Conservation (phyloP, 2,113 vertebrate species). For the Phaethon lepturus region DNA sequence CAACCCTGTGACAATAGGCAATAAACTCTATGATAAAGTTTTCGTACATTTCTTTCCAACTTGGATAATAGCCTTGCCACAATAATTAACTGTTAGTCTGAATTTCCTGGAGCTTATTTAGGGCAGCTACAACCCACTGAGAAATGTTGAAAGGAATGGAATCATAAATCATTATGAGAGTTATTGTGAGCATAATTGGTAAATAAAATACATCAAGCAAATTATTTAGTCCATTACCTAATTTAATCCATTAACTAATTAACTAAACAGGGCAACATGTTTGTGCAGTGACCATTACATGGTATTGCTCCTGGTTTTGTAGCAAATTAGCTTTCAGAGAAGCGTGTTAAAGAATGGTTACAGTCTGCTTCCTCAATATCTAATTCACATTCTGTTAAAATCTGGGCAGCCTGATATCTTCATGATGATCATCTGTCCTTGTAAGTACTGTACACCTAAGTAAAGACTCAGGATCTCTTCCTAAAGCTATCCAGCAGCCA, state of each 20-base stretch:
- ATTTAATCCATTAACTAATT: not conserved
- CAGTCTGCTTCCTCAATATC: not conserved
- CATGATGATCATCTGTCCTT: not conserved
- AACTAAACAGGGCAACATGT: not conserved
- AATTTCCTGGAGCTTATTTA: not conserved
- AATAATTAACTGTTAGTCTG: not conserved
- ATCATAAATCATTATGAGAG: not conserved
- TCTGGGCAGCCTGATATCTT: not conserved
- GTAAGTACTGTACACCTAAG: not conserved
- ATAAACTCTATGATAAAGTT: not conserved
- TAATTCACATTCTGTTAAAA: not conserved
- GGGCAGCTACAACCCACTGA: not conserved
- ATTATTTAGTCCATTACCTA: not conserved
- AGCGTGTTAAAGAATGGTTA: not conserved
- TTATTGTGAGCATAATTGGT: not conserved
- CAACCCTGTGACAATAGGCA: not conserved
- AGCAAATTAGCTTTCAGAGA: not conserved
- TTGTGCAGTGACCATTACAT: not conserved
- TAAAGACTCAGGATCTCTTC: not conserved
- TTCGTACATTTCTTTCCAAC: not conserved
- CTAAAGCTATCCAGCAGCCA: not conserved
- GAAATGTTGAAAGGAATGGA: not conserved
- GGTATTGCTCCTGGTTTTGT: not conserved
- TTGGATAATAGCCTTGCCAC: not conserved
- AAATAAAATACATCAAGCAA: not conserved